Base-by-base conservation (phyloP, 2,888 invertebrate species). In the Leptinotarsa tumamoca region DNA sequence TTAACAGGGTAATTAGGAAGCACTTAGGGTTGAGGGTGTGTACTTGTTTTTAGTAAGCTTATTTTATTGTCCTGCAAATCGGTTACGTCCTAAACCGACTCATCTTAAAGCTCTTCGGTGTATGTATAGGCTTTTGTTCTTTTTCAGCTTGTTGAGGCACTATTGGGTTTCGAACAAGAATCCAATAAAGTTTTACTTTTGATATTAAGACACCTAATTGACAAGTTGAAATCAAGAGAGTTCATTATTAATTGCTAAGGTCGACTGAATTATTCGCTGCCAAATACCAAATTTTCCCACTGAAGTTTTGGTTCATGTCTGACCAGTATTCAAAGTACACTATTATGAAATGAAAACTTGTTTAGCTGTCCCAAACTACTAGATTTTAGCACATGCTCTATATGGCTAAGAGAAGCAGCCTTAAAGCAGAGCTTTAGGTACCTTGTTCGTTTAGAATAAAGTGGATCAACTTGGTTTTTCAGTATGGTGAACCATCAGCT, bases 1-100 rank as follows among this genome's bases (percentile, higher is more conserved):
- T 70, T 70, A 49, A 70, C 70, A 70, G 70, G 70, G 70, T 70
- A 70, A 21, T 58, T 70, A 49, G 21, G 49, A 70, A 14, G 43
- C 58, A 58, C 50, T 33, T 18, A 58, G 5, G 23, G 52, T 23
- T n/a, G 27, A 18, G 23, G 69, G 23, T 27, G 33, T 63, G 33
- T 15, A 27, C n/a, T 33, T 13, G 21, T 58, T 58, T 58, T 58
- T 18, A 18, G 18, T 18, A 18, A 54, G 54, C 54, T 18, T 54
- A 15, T 17, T 54, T 54, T 18, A 18, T 54, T 54, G 54, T 54
- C 54, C 54, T 54, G 10, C 43, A 43, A 13, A 54, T 54, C 54
- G 54, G 54, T 54, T 54, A 54, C 4, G 54, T 54, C 18, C 54
- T 7, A 54, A 54, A 54, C 54, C 18, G 18, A 54, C 7, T 18